Percentiles rank a stretch among this genome's conserved stretches.
Conservation (phyloP, 2,797 vertebrate species). For the Leptatherina wallacei region DNA sequence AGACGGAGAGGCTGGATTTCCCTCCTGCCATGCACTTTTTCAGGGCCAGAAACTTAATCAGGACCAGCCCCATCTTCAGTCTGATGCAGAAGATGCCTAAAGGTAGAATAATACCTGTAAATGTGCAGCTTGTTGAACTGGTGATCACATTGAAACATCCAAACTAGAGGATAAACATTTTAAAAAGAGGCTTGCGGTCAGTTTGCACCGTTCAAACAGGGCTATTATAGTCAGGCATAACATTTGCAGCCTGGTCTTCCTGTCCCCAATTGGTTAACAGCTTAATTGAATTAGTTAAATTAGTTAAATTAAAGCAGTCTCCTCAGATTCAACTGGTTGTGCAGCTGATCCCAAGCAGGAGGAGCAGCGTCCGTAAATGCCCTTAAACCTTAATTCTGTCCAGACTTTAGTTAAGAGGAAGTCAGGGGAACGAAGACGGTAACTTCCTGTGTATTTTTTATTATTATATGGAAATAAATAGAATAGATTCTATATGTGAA, state of each 20-base stretch:
- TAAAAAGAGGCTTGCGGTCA: too few species aligned
- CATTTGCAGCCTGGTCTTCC: neutral
- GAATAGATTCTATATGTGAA: too few species aligned
- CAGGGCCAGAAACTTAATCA: constrained; percentile 81
- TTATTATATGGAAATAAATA: too few species aligned
- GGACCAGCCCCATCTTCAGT: constrained; percentile 70
- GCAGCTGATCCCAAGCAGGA: too few species aligned
- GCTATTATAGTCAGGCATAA: neutral
- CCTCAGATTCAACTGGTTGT: too few species aligned
- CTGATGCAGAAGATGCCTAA: constrained; percentile 84
- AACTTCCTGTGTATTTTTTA: too few species aligned
- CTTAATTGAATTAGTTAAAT: neutral
- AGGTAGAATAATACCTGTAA: constrained; percentile 40
- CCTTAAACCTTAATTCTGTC: too few species aligned
- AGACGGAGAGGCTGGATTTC: constrained; percentile 76
- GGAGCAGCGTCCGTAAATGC: too few species aligned
- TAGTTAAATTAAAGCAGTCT: too few species aligned
- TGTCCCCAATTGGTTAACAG: neutral
- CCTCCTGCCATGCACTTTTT: constrained; percentile 95
- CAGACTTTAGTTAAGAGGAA: too few species aligned
- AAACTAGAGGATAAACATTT: neutral
- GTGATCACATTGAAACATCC: too few species aligned
- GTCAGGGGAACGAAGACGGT: too few species aligned
- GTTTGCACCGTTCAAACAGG: neutral
- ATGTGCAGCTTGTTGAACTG: neutral